Evolutionary conservation across 2,797 vertebrate genomes (phyloP).

Genomic region (Cynopterus sphinx): DNA sequence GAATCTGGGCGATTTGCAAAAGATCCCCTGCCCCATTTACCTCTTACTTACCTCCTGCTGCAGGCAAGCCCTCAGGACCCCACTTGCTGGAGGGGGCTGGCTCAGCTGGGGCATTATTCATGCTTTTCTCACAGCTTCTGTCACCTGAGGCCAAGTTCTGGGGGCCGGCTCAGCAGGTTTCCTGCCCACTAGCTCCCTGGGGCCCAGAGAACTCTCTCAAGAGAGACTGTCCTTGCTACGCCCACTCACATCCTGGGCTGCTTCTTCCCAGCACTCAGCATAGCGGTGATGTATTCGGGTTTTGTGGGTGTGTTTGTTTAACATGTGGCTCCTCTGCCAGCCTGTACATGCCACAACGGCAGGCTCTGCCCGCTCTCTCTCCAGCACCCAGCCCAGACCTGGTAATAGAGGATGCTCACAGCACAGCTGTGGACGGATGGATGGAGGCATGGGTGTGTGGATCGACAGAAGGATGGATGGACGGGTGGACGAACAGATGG

Average conservation of each 20-base stretch:
- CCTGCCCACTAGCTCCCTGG: conserved; percentile 29
- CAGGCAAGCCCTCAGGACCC: not conserved
- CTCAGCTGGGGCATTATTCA: not conserved
- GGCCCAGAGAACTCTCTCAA: not conserved
- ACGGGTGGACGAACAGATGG: not conserved
- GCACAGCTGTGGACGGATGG: not conserved
- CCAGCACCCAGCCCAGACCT: not conserved
- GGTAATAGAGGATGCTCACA: not conserved
- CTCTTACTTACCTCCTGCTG: not conserved
- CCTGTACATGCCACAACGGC: not conserved
- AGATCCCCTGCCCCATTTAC: not conserved
- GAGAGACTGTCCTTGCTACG: not conserved
- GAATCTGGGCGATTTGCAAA: not conserved
- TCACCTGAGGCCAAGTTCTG: not conserved
- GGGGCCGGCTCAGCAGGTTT: not conserved
- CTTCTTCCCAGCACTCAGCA: not conserved
- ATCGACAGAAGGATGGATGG: not conserved
- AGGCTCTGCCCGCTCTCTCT: not conserved
- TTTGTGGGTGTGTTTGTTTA: conserved; percentile 11
- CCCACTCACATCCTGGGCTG: not conserved
- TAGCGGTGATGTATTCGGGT: not conserved
- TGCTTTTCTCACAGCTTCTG: not conserved
- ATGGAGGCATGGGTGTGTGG: not conserved
- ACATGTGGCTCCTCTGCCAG: not conserved
- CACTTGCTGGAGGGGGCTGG: not conserved